A percentile compares a stretch with the other conserved stretches of the same genome.
Conservation (phyloP, 2,797 vertebrate genomes). For the Florisuga fusca region DNA sequence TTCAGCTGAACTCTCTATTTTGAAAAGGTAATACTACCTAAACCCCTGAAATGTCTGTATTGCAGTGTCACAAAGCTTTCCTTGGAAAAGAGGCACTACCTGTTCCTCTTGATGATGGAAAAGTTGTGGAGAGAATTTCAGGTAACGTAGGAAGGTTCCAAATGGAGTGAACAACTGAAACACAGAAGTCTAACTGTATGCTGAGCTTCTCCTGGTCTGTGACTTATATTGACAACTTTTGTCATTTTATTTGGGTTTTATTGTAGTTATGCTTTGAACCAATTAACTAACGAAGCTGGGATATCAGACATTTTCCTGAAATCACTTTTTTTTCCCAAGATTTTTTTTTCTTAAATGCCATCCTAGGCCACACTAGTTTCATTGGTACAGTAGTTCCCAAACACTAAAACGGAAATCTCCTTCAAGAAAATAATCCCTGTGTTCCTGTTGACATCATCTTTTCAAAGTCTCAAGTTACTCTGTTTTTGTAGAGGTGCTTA, state of each 20-base stretch:
- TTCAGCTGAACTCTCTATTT: not conserved
- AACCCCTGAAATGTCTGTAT: not conserved
- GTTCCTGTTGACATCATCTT: not conserved
- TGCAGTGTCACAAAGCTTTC: not conserved
- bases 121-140: not conserved
- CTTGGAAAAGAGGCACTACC: not conserved
- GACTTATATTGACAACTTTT: not conserved
- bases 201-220: not conserved
- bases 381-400: not conserved
- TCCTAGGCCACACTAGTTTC: not conserved
- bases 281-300: not conserved
- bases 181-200: not conserved
- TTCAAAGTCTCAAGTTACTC: not conserved
- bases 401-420: not conserved
- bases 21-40: not conserved
- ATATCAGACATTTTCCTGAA: conserved; percentile 19
- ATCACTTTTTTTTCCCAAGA: not conserved
- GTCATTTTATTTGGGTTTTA: not conserved
- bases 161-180: not conserved
- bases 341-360: conserved; percentile 3
- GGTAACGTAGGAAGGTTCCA: not conserved
- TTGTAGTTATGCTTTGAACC: not conserved
- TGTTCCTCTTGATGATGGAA: not conserved
- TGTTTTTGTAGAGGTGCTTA: not conserved
- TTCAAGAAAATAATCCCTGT: conserved; percentile 12